Evolutionary conservation across 2,113 vertebrate genomes (phyloP).

Genomic region (Aspiorhynchus laticeps): DNA sequence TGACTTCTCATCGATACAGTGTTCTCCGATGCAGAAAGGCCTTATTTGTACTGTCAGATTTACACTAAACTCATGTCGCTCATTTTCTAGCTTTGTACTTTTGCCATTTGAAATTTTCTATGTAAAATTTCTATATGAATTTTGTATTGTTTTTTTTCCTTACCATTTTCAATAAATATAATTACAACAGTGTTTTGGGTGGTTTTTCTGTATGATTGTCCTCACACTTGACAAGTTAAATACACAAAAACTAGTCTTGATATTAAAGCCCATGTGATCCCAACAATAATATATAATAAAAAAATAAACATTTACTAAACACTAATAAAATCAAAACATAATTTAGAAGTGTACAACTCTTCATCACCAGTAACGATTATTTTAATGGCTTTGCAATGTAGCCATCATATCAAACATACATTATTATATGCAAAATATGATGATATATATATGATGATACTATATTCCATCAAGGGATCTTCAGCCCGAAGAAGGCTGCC

Average conservation of each 20-base stretch:
- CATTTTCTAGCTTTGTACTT: conserved; percentile 69
- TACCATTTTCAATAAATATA: conserved; percentile 76
- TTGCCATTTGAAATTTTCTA: conserved; percentile 66
- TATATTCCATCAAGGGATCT: neutral
- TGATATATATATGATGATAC: no score
- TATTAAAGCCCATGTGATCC: neutral
- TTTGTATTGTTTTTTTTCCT: conserved; percentile 68
- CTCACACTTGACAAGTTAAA: neutral
- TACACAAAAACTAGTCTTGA: neutral
- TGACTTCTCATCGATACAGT: conserved; percentile 56
- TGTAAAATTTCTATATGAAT: conserved; percentile 72
- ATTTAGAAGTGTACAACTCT: neutral
- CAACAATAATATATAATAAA: neutral
- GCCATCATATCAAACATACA: neutral
- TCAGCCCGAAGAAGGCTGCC: neutral
- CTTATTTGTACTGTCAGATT: conserved; percentile 54
- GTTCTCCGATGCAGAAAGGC: conserved; percentile 56
- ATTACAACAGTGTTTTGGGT: conserved; percentile 16
- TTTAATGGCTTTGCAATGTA: neutral
- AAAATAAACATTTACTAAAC: no score
- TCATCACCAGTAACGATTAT: neutral
- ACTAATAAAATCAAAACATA: no score
- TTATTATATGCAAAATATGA: neutral
- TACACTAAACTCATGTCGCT: conserved; percentile 53
- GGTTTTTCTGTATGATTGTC: neutral